A percentile compares a stretch with the other conserved stretches of the same genome.
phyloP scores from a whole-genome alignment of 2,797 vertebrate species.

The Sebastes jordani region DNA sequence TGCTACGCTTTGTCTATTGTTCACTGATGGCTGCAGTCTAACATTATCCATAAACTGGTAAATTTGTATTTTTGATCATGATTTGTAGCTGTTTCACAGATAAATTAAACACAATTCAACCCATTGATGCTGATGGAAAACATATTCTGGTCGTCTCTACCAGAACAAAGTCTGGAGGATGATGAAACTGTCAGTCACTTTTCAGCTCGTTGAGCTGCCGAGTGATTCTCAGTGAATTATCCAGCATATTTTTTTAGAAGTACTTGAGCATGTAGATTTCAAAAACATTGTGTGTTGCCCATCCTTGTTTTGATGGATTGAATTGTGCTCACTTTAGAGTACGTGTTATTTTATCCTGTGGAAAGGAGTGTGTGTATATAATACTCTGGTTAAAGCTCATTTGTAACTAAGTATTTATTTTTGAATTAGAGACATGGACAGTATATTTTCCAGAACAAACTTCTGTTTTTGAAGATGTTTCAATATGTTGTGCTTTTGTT shows the following conservation, averaged over 20 bases:
- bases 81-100: neutral
- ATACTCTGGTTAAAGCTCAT: conserved; percentile 27
- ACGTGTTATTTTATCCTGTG: neutral
- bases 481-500: neutral
- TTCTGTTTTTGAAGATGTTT: conserved; percentile 11
- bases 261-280: neutral
- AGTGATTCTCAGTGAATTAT: neutral
- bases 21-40: neutral
- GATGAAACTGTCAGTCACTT: neutral
- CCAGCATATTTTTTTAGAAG: neutral
- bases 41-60: neutral
- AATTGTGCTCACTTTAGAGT: neutral
- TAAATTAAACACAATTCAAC: neutral
- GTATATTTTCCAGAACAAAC: conserved; percentile 47
- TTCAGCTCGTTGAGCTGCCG: neutral
- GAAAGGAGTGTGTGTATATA: neutral
- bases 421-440: conserved; percentile 15
- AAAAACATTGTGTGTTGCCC: neutral
- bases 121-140: neutral
- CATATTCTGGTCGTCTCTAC: neutral
- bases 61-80: neutral
- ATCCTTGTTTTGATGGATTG: neutral
- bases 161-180: neutral
- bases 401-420: conserved; percentile 59
- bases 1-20: neutral